Evolutionary conservation across 1,140 invertebrate species (phyloP).

Genomic region (Notospermus geniculatus): DNA sequence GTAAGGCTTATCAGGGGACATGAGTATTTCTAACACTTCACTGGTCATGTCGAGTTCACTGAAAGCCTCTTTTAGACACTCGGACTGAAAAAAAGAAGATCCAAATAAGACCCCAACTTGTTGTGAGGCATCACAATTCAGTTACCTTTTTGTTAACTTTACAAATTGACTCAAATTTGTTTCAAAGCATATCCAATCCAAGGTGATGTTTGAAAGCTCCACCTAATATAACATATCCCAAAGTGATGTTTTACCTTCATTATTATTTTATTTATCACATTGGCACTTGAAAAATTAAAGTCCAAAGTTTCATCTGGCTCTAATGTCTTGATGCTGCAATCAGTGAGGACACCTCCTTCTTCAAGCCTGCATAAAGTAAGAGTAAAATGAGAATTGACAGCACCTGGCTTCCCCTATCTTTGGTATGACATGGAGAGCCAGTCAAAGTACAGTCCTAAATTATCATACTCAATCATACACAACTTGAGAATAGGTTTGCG

Average conservation of each 20-base stretch:
- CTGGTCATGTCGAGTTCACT: slow-evolving; percentile 78
- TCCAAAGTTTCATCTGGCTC: slow-evolving; percentile 78
- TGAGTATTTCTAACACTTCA: slow-evolving; percentile 74
- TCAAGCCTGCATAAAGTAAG: slow-evolving; percentile 62
- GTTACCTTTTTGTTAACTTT: not conserved
- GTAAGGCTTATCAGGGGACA: slow-evolving; percentile 76
- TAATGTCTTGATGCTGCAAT: slow-evolving; percentile 84
- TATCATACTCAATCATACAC: not conserved
- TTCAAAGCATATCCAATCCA: not conserved
- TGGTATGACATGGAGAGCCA: too few species aligned
- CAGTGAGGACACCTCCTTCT: slow-evolving; percentile 78
- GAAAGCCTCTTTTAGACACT: slow-evolving; percentile 76
- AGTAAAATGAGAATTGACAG: slow-evolving; percentile 20
- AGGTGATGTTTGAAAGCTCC: not conserved
- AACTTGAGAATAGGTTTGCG: not conserved
- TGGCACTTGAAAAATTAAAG: slow-evolving; percentile 70
- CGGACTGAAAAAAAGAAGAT: slow-evolving; percentile 59
- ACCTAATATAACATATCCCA: not conserved
- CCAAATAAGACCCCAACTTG: too few species aligned
- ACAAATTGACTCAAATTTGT: not conserved
- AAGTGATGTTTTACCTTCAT: slow-evolving; percentile 60
- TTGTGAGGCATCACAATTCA: not conserved
- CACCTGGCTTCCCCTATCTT: too few species aligned
- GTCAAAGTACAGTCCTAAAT: not conserved
- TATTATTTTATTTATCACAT: slow-evolving; percentile 80